Base-by-base conservation (phyloP, 2,113 vertebrate genomes). In the Heliornis fulica region DNA sequence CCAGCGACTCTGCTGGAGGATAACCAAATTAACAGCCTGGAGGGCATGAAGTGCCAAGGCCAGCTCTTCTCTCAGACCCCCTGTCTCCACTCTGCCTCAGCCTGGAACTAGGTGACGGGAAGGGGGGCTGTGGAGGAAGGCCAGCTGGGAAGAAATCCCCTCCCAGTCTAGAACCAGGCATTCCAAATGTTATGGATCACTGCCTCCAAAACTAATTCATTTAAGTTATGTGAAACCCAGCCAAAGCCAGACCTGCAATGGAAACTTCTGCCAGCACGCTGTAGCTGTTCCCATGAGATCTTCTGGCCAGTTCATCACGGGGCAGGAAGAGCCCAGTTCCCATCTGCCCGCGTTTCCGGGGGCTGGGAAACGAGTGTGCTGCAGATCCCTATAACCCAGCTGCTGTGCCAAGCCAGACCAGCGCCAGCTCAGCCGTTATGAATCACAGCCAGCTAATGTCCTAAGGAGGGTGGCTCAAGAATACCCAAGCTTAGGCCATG, bases 401-500 rank as follows among this genome's bases (percentile, higher is more conserved):
- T 51, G 64, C 82, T 17, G 46, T 1, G 14, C 41, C 4, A 61
- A 3, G 46, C 60, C 61, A 92, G 68, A 78, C 0, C 31, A 4
- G 15, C 29, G 87, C 90, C 96, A 95, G 92, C 95, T 97, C 95
- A 97, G 4, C 20, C 23, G 1, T 21, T 14, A 16, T 97, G 96
- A 97, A 63, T 97, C 96, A 97, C 1, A 1, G 79, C 31, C 84
- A 66, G 48, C 57, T 15, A 48, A 77, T 31, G 48, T 19, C 86
- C 78, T 22, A 66, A 90, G 6, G 45, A 89, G 76, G 71, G 60
- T 0, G 0, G 90, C 90, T 91, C 51, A 53, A 78, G 63, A 77
- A 94, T 87, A 19, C n/a, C 41, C 15, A 6, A 1, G 2, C 20
- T 56, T 29, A 64, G 77, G 57, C 38, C 59, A 45, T 2, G 0